These are phyloP conservation scores for Incurvaria masculella DNA, from an alignment of 2,888 invertebrate genomes.

Conservation along the genomic window DNA sequence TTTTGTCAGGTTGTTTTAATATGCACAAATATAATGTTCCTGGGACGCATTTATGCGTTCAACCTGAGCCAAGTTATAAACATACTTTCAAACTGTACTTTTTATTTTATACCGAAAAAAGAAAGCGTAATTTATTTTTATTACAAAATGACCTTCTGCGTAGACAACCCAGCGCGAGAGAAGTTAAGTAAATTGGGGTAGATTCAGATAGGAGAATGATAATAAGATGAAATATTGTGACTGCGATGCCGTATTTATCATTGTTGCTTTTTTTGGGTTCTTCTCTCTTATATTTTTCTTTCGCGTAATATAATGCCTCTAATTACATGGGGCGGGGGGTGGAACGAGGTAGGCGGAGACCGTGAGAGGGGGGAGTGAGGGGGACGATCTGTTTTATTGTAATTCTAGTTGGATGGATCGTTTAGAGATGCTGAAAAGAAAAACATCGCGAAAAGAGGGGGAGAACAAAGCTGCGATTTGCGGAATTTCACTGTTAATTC, in stretches of 20 bases:
- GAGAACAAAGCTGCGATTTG: not conserved
- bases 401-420: not conserved
- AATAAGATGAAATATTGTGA: not conserved
- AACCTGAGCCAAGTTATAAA: too few relatives aligned
- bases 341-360: too few relatives aligned
- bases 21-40: too few relatives aligned
- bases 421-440: not conserved
- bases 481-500: not conserved
- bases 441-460: not conserved
- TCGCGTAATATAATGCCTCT: not conserved
- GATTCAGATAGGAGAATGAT: not conserved
- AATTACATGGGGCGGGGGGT: not conserved
- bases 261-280: not conserved
- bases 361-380: too few relatives aligned
- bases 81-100: too few relatives aligned
- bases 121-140: too few relatives aligned
- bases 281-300: not conserved
- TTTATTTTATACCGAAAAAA: too few relatives aligned
- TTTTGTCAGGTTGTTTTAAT: too few relatives aligned
- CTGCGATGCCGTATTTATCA: not conserved
- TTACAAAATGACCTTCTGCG: too few relatives aligned
- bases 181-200: too few relatives aligned
- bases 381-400: not conserved
- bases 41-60: too few relatives aligned
- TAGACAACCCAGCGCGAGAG: too few relatives aligned